A percentile compares a stretch with the other conserved stretches of the same genome.
These are phyloP conservation scores for Odontophorus gujanensis DNA, from an alignment of 2,113 vertebrate species.

Conservation along the genomic window DNA sequence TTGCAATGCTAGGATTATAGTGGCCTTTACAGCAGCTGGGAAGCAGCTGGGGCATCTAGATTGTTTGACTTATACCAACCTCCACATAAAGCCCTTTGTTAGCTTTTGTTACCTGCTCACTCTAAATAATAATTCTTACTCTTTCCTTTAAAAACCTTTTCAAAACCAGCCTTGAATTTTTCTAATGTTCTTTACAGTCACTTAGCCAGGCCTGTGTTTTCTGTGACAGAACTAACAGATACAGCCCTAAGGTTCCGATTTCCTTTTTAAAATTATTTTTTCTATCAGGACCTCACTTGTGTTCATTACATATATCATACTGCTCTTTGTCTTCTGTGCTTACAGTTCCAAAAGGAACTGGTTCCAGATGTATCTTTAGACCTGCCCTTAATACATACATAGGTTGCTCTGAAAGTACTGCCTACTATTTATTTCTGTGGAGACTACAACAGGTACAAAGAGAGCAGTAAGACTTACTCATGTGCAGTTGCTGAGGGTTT, in stretches of 20 bases:
- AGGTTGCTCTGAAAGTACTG: background rate
- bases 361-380: background rate
- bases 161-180: background rate
- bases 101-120: background rate
- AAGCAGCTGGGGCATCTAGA: background rate
- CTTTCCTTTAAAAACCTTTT: background rate
- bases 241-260: background rate
- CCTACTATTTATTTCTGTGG: background rate
- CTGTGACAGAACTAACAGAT: background rate
- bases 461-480: background rate
- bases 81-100: background rate
- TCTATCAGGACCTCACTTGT: background rate
- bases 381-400: background rate
- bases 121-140: background rate
- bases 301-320: background rate
- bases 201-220: background rate
- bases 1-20: background rate
- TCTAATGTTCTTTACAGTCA: background rate
- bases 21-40: background rate
- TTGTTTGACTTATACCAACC: background rate
- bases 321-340: background rate
- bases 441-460: background rate
- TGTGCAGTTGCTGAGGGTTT: background rate
- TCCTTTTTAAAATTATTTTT: background rate
- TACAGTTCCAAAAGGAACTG: background rate